A percentile compares a stretch with the other conserved stretches of the same genome.
Evolutionary conservation across 1,140 invertebrate genomes (phyloP).

Genomic region (Calliopsis andreniformis): DNA sequence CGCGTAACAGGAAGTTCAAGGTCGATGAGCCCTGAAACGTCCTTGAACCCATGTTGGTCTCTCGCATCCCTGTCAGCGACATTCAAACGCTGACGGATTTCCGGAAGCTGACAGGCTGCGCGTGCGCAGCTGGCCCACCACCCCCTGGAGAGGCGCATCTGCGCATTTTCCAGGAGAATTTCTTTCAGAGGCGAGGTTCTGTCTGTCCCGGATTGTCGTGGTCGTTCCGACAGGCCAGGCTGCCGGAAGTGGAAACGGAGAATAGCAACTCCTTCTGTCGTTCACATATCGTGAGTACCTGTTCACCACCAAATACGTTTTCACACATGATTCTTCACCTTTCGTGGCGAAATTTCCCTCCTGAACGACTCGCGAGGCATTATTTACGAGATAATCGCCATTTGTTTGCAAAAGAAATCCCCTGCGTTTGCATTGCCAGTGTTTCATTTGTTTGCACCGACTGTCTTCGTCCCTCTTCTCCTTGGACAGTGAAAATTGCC

Average conservation of each 20-base stretch:
- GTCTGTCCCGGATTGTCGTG: conserved; percentile 63
- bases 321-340: not conserved
- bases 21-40: conserved; percentile 45
- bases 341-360: not conserved
- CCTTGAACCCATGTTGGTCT: conserved; percentile 51
- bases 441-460: conserved; percentile 6
- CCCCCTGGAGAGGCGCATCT: conserved; percentile 60
- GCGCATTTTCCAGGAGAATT: conserved; percentile 70
- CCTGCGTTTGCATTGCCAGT: not conserved
- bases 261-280: conserved; percentile 33
- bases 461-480: not conserved
- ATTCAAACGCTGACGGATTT: conserved; percentile 47
- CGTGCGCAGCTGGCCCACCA: conserved; percentile 25
- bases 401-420: not conserved
- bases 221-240: conserved; percentile 52
- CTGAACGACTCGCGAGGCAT: not conserved
- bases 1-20: conserved; percentile 53
- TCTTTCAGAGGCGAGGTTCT: conserved; percentile 70
- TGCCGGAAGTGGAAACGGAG: conserved; percentile 48
- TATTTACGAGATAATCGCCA: not conserved
- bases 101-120: conserved; percentile 54
- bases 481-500: too few species aligned
- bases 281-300: conserved; percentile 62
- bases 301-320: conserved; percentile 1
- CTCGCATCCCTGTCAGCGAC: conserved; percentile 24